Percentiles rank a stretch among this genome's conserved stretches.
Evolutionary conservation across 2,888 invertebrate genomes (phyloP).

Genomic region (Xanthia icteritia): DNA sequence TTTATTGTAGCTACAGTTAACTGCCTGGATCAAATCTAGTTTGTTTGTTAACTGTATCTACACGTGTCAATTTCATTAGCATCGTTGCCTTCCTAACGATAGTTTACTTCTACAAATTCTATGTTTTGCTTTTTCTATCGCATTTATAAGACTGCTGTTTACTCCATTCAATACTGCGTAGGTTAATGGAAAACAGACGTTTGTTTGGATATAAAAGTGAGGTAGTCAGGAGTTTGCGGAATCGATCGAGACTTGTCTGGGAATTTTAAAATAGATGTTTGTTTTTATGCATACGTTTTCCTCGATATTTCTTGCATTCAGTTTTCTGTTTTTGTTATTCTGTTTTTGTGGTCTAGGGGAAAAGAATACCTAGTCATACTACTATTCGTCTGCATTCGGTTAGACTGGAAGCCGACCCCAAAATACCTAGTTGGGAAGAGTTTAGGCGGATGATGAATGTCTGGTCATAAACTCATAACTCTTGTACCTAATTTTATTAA

Average conservation of each 20-base stretch:
- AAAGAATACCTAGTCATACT: not conserved
- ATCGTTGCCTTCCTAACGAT: not conserved
- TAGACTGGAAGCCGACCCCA: not conserved
- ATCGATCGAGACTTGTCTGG: constrained; percentile 43
- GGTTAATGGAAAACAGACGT: constrained; percentile 18
- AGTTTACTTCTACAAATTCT: not conserved
- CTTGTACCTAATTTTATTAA: not conserved
- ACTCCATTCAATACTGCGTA: constrained; percentile 8
- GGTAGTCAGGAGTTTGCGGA: not conserved
- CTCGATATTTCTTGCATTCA: not conserved
- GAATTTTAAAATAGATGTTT: constrained; percentile 22
- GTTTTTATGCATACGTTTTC: constrained; percentile 5
- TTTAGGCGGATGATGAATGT: not conserved
- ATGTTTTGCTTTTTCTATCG: constrained; percentile 9
- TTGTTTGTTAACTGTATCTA: not conserved
- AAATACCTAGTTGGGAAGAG: not conserved
- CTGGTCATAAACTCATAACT: not conserved
- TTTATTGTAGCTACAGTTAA: not conserved
- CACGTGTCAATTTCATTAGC: not conserved
- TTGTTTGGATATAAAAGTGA: constrained; percentile 35
- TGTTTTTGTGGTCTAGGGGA: not conserved
- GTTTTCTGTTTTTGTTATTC: not conserved
- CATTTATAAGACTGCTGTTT: not conserved
- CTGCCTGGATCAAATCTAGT: not conserved
- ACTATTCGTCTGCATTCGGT: not conserved